A percentile compares a stretch with the other conserved stretches of the same genome.
phyloP scores from a whole-genome alignment of 2,113 vertebrate genomes.

The Spea bombifrons region DNA sequence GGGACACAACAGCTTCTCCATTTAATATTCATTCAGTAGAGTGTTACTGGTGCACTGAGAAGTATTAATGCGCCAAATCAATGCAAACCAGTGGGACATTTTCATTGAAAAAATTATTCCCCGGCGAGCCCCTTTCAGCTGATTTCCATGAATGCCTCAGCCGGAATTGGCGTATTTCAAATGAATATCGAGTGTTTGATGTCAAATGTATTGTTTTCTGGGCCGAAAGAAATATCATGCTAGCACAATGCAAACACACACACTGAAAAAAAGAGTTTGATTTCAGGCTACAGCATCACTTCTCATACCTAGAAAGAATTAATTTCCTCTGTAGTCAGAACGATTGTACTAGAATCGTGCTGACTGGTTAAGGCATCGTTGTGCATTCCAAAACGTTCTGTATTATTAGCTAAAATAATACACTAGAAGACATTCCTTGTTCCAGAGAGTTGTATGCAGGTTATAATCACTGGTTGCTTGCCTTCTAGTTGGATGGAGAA shows the following conservation, averaged over 20 bases:
- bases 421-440: neutral
- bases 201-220: constrained; percentile 34
- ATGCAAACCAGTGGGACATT: constrained; percentile 40
- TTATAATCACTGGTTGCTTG: neutral
- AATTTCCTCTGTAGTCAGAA: constrained; percentile 5
- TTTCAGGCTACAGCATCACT: neutral
- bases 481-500: neutral
- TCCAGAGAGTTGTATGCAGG: neutral
- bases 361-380: constrained; percentile 5
- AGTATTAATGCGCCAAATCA: constrained; percentile 46
- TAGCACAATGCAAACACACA: constrained; percentile 8
- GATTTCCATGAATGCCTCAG: constrained; percentile 26
- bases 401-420: constrained; percentile 15
- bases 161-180: constrained; percentile 25
- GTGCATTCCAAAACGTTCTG: constrained; percentile 19
- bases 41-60: constrained; percentile 41
- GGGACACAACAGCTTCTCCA: constrained; percentile 44
- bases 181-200: constrained; percentile 26
- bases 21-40: constrained; percentile 34
- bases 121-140: constrained; percentile 18
- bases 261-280: neutral
- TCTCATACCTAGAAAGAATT: constrained; percentile 20
- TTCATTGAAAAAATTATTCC: constrained; percentile 35
- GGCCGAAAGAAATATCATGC: neutral
- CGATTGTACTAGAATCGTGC: constrained; percentile 3